Evolutionary conservation across 1,140 invertebrate genomes (phyloP).

Genomic region (Dufourea novaeangliae): DNA sequence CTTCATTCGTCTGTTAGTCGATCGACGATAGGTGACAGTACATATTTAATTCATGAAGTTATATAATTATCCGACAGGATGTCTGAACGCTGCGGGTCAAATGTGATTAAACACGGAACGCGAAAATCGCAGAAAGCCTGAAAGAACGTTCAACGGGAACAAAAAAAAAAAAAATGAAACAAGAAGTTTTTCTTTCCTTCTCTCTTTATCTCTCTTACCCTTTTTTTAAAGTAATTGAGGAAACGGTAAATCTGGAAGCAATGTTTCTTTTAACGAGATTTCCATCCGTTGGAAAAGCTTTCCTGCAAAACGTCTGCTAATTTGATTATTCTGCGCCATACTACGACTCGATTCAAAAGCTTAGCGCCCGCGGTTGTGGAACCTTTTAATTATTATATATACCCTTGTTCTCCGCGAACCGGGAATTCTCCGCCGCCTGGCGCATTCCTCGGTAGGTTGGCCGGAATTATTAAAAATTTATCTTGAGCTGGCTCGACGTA

Average conservation of each 20-base stretch:
- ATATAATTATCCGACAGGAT: neutral
- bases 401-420: conserved; percentile 35
- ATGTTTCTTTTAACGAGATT: conserved; percentile 41
- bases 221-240: conserved; percentile 4
- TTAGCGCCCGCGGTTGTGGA: conserved; percentile 9
- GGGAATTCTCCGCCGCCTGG: conserved; percentile 37
- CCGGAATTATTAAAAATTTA: conserved; percentile 65
- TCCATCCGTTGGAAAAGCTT: conserved; percentile 18
- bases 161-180: neutral
- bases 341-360: conserved; percentile 44
- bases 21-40: too few relatives aligned
- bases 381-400: conserved; percentile 57
- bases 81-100: neutral
- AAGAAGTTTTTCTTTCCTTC: neutral
- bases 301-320: conserved; percentile 25
- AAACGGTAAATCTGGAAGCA: conserved; percentile 30
- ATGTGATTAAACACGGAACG: neutral
- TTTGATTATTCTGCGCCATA: conserved; percentile 45
- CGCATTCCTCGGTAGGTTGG: conserved; percentile 13
- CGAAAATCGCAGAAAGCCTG: neutral
- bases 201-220: neutral
- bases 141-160: neutral
- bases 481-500: conserved; percentile 48
- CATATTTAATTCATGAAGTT: too few relatives aligned
- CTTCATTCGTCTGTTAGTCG: too few relatives aligned